These are phyloP conservation scores for Andrena flavipes DNA, from an alignment of 2,888 invertebrate species.

Conservation along the genomic window DNA sequence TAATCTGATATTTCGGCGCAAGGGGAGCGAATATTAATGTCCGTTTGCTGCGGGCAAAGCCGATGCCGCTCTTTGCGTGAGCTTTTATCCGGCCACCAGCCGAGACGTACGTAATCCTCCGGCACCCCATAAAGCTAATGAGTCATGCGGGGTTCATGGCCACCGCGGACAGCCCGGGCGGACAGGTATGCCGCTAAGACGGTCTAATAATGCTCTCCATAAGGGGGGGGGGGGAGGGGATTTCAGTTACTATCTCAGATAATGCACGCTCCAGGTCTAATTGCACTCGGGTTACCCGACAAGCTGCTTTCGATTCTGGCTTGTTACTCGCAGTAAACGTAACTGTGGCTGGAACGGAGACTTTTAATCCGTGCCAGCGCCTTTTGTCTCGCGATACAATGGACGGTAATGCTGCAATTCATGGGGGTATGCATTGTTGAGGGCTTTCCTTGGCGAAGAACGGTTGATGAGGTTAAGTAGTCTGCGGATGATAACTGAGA, in stretches of 20 bases:
- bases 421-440: too few species aligned
- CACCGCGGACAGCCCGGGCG: conserved; percentile 44
- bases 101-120: conserved; percentile 71
- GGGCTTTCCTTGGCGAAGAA: too few species aligned
- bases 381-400: too few species aligned
- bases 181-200: conserved; percentile 61
- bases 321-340: neutral
- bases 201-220: conserved; percentile 25
- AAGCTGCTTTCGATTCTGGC: neutral
- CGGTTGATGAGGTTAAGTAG: too few species aligned
- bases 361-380: neutral
- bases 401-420: too few species aligned
- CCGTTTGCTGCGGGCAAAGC: conserved; percentile 67
- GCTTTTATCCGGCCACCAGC: conserved; percentile 71
- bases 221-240: too few species aligned
- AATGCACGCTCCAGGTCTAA: neutral
- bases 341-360: neutral
- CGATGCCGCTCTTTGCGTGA: conserved; percentile 58
- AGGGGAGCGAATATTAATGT: conserved; percentile 76
- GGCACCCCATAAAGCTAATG: conserved; percentile 77
- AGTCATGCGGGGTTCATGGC: conserved; percentile 66
- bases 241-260: too few species aligned
- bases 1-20: conserved; percentile 76
- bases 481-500: too few species aligned
- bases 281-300: neutral